Evolutionary conservation across 2,888 invertebrate species (phyloP).

Genomic region (Caenorhabditis plicata): DNA sequence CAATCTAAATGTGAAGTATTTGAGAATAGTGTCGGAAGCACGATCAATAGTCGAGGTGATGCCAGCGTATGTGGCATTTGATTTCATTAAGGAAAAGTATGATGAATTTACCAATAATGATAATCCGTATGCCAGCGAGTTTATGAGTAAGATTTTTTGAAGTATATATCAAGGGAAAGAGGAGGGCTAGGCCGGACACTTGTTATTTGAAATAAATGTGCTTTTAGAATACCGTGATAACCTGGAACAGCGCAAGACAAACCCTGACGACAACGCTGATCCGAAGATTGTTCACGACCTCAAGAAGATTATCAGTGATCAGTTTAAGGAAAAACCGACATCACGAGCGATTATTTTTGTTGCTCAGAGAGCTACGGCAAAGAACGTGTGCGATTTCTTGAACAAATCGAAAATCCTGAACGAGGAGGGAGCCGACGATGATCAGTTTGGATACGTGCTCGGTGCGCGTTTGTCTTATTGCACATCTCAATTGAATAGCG

Average conservation of each 20-base stretch:
- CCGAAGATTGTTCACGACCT: slow-evolving; percentile 14
- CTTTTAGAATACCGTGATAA: background rate
- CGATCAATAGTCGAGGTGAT: slow-evolving; percentile 25
- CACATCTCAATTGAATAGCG: background rate
- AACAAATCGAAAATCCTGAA: slow-evolving; percentile 16
- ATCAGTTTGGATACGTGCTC: slow-evolving; percentile 23
- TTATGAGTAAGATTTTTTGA: background rate
- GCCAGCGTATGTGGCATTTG: slow-evolving; percentile 14
- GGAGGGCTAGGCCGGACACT: background rate
- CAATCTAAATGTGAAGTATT: slow-evolving; percentile 5
- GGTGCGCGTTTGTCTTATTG: slow-evolving; percentile 4
- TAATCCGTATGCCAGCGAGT: background rate
- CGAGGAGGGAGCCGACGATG: background rate
- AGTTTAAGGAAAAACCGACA: slow-evolving; percentile 19
- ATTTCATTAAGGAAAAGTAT: slow-evolving; percentile 3
- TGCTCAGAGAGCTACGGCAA: slow-evolving; percentile 32
- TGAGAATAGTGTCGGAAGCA: slow-evolving; percentile 14
- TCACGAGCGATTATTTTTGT: slow-evolving; percentile 43
- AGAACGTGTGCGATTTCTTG: slow-evolving; percentile 28
- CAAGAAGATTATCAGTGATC: slow-evolving; percentile 8
- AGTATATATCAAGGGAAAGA: background rate
- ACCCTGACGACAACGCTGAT: background rate
- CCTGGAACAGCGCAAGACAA: background rate
- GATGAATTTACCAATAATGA: background rate
- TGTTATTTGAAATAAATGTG: background rate